Evolutionary conservation across 2,113 vertebrate genomes (phyloP).

Genomic region (Corythornis madagascariensis): DNA sequence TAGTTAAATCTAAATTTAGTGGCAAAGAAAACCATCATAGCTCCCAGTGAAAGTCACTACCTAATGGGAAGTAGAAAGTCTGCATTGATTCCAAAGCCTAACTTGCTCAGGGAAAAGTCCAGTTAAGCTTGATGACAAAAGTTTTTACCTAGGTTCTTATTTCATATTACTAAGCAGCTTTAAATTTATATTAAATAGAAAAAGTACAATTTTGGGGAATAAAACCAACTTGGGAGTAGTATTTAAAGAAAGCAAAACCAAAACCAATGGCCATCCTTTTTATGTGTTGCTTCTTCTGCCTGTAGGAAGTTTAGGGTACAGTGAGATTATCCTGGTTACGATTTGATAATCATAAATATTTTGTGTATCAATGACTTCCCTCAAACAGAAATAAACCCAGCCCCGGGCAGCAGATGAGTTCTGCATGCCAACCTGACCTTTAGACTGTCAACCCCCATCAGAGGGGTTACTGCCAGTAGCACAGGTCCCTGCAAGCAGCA

Average conservation of each 20-base stretch:
- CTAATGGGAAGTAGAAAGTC: background rate
- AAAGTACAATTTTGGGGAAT: background rate
- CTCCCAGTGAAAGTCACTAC: background rate
- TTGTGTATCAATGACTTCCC: background rate
- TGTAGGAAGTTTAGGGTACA: background rate
- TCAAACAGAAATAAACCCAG: background rate
- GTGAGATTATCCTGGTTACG: background rate
- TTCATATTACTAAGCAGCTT: background rate
- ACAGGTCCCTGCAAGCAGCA: background rate
- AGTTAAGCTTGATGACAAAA: background rate
- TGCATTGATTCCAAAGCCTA: background rate
- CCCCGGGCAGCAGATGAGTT: background rate
- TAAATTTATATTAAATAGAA: background rate
- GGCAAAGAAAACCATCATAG: background rate
- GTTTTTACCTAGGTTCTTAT: background rate
- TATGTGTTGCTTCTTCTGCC: rapidly evolving
- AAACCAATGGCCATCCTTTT: background rate
- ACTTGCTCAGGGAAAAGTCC: background rate
- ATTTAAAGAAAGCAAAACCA: background rate
- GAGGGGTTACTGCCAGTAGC: background rate
- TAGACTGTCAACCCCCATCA: rapidly evolving
- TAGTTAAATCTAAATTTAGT: background rate
- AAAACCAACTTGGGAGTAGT: no score
- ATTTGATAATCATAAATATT: background rate
- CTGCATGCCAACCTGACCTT: rapidly evolving